Percentiles rank a stretch among this genome's conserved stretches.
Conservation (phyloP, 2,797 vertebrate genomes). For the Columba guinea region DNA sequence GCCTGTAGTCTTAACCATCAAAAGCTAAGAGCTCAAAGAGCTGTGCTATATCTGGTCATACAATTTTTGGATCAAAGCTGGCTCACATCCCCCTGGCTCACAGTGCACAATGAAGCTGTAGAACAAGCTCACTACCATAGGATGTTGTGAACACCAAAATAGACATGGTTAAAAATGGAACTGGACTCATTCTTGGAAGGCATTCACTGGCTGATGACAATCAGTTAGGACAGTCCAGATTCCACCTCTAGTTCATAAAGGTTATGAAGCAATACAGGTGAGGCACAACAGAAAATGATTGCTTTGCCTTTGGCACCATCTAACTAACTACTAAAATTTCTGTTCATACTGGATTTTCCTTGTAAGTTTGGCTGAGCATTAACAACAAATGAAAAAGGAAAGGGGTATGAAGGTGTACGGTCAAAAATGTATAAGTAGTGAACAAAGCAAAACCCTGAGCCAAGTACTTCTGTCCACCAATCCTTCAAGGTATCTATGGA, state of each 20-base stretch:
- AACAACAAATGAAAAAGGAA: background rate
- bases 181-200: background rate
- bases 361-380: background rate
- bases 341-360: background rate
- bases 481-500: background rate
- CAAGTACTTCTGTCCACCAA: background rate
- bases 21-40: background rate
- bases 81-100: background rate
- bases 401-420: background rate
- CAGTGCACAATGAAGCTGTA: background rate
- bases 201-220: background rate
- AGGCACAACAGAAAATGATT: background rate
- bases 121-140: background rate
- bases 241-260: background rate
- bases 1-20: background rate
- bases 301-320: background rate
- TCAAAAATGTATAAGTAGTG: background rate
- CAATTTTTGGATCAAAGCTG: background rate
- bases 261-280: background rate
- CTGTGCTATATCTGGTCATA: background rate
- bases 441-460: background rate
- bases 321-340: background rate
- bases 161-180: background rate
- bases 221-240: background rate
- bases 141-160: background rate